phyloP scores from a whole-genome alignment of 1,140 invertebrate genomes.

The Stenopsyche tienmushanensis region DNA sequence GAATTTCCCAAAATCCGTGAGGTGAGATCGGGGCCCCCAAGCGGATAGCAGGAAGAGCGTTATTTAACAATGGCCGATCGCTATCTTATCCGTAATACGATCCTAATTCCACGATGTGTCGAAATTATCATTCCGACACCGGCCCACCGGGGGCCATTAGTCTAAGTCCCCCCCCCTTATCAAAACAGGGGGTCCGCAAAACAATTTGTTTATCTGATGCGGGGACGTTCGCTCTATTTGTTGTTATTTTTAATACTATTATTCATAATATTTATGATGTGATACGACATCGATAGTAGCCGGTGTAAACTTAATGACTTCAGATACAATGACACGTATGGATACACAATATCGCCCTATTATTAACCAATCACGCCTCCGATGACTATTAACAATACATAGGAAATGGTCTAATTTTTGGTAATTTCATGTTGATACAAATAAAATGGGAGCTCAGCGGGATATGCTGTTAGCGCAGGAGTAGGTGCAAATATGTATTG shows the following conservation, averaged over 20 bases:
- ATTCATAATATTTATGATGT: neutral
- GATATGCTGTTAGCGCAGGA: too few relatives aligned
- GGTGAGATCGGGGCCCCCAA: conserved; percentile 42
- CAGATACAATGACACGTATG: too few relatives aligned
- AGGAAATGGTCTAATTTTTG: too few relatives aligned
- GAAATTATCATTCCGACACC: conserved; percentile 50
- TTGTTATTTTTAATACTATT: neutral
- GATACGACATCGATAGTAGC: too few relatives aligned
- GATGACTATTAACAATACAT: too few relatives aligned
- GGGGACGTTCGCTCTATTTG: neutral
- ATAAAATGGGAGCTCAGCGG: too few relatives aligned
- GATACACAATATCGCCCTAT: too few relatives aligned
- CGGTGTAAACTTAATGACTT: too few relatives aligned
- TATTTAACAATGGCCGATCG: conserved; percentile 53
- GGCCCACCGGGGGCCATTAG: conserved; percentile 23
- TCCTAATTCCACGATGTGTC: conserved; percentile 55
- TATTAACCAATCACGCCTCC: too few relatives aligned
- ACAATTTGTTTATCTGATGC: neutral
- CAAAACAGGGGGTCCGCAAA: too few relatives aligned
- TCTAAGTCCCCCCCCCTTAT: neutral
- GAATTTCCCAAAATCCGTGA: neutral
- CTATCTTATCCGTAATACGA: conserved; percentile 50
- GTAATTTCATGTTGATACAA: too few relatives aligned
- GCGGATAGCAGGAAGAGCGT: conserved; percentile 52
- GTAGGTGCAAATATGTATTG: too few relatives aligned